Base-by-base conservation (phyloP, 2,113 vertebrate species). In the Callopanchax toddi region DNA sequence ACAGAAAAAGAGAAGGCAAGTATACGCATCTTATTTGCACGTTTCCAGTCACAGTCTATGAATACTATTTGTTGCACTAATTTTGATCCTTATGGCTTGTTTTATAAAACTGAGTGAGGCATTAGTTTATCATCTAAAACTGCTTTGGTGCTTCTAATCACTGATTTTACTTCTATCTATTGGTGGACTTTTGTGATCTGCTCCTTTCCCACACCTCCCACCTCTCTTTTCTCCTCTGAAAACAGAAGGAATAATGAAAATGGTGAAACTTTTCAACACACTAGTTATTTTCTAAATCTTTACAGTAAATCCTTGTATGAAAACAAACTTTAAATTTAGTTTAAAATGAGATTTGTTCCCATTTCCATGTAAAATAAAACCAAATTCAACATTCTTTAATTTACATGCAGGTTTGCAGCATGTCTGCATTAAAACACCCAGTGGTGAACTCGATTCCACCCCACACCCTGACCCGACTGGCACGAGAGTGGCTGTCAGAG, bases 401-500 rank as follows among this genome's bases (percentile, higher is more conserved):
- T 25, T 56, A 7, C 15, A 40, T 44, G 13, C 15, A 6, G 50
- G 25, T 16, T n/a, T 15, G 4, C 20, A 86, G 67, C 15, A 91
- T 89, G 88, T 17, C 49, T 15, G 8, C 11, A 0, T 29, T 48
- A 23, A 64, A 11, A 29, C 51, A 60, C 23, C 17, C 36, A 20
- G 55, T 67, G 11, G 66, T 60, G 1, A 63, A 87, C 22, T 67
- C 89, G 1, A 76, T 95, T 60, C 92, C 93, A 1, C 77, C 88
- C 1, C 65, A 80, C 40, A 68, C 84, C 0, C 74, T 95, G 73
- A 82, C 62, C 10, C 23, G 72, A 22, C 82, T 95, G 69, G 95
- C 88, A 0, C 80, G 25, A n/a, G 78, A 89, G 29, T 95, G 95
- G 95, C 84, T 95, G 56, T 84, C 23, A 11, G 95, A 96, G 67